Percentiles rank a stretch among this genome's conserved stretches.
These are phyloP conservation scores for Actinia tenebrosa DNA, from an alignment of 64 coral and sea anemone species.

Conservation along the genomic window DNA sequence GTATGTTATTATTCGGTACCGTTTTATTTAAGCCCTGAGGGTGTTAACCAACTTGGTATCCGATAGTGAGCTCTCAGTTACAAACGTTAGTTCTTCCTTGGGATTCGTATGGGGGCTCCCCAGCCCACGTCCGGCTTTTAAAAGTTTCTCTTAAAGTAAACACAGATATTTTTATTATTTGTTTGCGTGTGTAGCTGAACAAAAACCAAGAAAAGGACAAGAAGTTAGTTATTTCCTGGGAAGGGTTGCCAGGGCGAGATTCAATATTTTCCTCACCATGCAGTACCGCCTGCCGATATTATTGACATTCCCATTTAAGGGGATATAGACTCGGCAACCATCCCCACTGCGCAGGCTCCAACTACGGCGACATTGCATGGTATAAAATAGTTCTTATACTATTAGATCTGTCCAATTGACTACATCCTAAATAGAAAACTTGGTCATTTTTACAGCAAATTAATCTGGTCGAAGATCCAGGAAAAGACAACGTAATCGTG, in stretches of 20 bases:
- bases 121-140: background rate
- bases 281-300: background rate
- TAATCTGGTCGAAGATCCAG: background rate
- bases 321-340: background rate
- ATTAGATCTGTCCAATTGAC: background rate
- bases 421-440: background rate
- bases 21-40: background rate
- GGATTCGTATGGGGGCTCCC: background rate
- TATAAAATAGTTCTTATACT: background rate
- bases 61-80: background rate
- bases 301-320: conserved; percentile 11
- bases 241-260: background rate
- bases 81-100: background rate
- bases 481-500: background rate
- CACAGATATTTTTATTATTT: background rate
- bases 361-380: background rate
- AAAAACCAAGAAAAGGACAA: background rate
- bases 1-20: background rate
- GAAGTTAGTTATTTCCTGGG: background rate
- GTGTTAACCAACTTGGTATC: background rate
- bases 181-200: background rate
- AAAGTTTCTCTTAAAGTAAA: background rate
- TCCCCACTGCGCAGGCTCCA: background rate
- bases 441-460: background rate
- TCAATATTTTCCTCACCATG: background rate